A percentile compares a stretch with the other conserved stretches of the same genome.
Evolutionary conservation across 2,113 vertebrate species (phyloP).

Genomic region (Elanoides forficatus): DNA sequence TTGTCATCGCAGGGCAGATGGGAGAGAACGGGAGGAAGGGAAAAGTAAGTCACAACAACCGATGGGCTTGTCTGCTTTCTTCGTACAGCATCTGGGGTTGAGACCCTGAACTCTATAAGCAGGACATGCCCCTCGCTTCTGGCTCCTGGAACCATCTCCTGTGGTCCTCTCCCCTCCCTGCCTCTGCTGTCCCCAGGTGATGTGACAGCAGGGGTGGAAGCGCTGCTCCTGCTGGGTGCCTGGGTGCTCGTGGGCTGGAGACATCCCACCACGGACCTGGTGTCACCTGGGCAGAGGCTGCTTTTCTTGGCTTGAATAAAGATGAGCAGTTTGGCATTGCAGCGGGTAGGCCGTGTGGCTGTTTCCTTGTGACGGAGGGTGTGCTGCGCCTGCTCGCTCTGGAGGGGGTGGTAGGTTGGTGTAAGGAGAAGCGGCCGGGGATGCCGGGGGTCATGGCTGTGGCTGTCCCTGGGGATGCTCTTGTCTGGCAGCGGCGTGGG

Average conservation of each 20-base stretch:
- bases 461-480: not conserved
- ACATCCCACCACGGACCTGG: accelerated
- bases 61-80: accelerated
- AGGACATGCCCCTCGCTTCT: accelerated
- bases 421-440: not conserved
- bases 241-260: not conserved
- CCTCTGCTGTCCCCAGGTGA: not conserved
- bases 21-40: not conserved
- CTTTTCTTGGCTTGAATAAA: not conserved
- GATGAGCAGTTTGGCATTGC: not conserved
- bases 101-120: accelerated
- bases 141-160: not conserved
- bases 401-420: too few species aligned
- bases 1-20: not conserved
- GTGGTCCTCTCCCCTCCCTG: not conserved
- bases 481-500: not conserved
- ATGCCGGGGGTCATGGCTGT: not conserved
- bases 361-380: too few species aligned
- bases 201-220: not conserved
- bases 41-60: accelerated
- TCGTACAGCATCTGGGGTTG: accelerated
- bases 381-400: accelerated
- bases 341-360: not conserved
- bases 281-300: not conserved
- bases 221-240: not conserved